phyloP scores from a whole-genome alignment of 2,888 invertebrate species.

The Anorthoa munda region DNA sequence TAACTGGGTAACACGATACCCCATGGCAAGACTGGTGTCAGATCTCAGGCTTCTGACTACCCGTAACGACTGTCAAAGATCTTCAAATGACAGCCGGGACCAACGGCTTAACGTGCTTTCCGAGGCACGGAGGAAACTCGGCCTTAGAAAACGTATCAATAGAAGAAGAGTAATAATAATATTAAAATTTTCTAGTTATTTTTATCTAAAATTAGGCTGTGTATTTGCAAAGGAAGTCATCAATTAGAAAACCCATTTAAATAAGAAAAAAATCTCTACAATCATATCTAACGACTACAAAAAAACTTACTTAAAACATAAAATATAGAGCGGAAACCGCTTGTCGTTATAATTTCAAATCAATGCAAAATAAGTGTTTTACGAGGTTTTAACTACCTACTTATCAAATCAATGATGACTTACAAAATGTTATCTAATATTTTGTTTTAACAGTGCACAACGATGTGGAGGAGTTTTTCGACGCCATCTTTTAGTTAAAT shows the following conservation, averaged over 20 bases:
- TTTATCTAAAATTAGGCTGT: not conserved
- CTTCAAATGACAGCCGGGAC: no score
- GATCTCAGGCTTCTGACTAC: no score
- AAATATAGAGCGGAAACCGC: slow-evolving; percentile 28
- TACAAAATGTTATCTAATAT: not conserved
- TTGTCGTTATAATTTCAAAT: slow-evolving; percentile 46
- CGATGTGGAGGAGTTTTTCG: no score
- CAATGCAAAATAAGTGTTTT: slow-evolving; percentile 26
- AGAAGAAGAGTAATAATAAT: not conserved
- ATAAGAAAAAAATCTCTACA: not conserved
- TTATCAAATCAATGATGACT: slow-evolving; percentile 5
- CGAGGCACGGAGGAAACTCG: no score
- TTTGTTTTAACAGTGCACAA: no score
- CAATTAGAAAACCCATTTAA: not conserved
- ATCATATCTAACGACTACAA: slow-evolving; percentile 10
- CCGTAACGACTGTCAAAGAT: no score
- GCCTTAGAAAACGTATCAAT: not conserved
- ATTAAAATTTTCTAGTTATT: not conserved
- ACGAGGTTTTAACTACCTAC: slow-evolving; percentile 17
- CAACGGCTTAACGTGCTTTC: no score
- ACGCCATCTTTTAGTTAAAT: no score
- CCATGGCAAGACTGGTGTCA: no score
- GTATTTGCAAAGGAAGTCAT: not conserved
- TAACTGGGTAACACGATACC: no score
- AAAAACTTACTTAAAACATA: not conserved